Evolutionary conservation across 2,888 invertebrate genomes (phyloP), one percentile per base, ranked within the genome.

Genomic region (Lycophotia porphyrea): DNA sequence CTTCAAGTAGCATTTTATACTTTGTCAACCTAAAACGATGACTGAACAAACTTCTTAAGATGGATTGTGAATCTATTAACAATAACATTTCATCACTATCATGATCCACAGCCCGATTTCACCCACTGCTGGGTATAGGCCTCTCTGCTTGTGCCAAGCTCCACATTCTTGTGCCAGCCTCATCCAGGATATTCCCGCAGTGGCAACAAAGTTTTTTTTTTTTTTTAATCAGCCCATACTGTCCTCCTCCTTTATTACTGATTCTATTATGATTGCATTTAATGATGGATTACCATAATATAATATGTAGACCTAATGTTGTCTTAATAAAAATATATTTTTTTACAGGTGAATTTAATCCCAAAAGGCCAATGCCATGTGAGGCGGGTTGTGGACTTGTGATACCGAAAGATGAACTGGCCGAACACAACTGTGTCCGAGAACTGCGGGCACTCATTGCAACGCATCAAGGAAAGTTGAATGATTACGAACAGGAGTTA

Each of bases 361-460:
- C 99, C 0, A 99, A 99, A 94, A 97, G 99, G 90, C 99, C 99
- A 27, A 97, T 99, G 90, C 98, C 98, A 58, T 99, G 99, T 94
- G 99, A 99, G 90, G 98, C 98, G 86, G 99, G 99, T 34, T 99
- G 99, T 91, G 99, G 99, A 36, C 97, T 99, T 67, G 98, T 99
- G 73, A 98, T 99, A 90, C 99, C 99, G 18, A 99, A 99, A 95
- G 99, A 99, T 95, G 99, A 99, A 94, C 94, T 99, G 0, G 98
- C 98, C 92, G 98, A 99, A 88, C 99, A 99, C 94, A 99, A 99
- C 93, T 99, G 99, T 93, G 98, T 99, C 31, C 97, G 98, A 78
- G 99, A 99, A 93, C 95, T 99, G 44, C 97, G 99, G 55, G 97
- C 98, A 13, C 95, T 99, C 65, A 98, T 99, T 82, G 98, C 98